A percentile compares a stretch with the other conserved stretches of the same genome.
Evolutionary conservation across 2,888 invertebrate species (phyloP).

Genomic region (Cremastinae sp.): DNA sequence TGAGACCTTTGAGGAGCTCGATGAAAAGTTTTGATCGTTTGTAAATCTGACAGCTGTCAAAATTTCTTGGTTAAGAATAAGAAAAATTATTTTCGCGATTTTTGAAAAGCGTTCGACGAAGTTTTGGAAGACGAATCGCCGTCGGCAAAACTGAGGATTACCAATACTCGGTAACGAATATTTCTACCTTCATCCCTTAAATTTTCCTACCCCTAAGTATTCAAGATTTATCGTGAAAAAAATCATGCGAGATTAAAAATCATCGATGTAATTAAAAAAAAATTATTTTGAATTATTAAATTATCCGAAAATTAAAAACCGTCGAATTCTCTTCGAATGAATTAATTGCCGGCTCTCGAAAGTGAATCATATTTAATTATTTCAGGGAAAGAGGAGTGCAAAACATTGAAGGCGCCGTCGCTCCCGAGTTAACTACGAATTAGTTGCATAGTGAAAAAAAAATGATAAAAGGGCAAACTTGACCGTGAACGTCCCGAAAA

Average conservation of each 20-base stretch:
- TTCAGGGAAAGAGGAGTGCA: neutral
- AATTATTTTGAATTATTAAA: no score
- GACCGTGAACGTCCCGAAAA: slow-evolving; percentile 45
- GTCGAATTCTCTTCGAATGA: no score
- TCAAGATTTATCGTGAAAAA: neutral
- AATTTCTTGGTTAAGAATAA: slow-evolving; percentile 7
- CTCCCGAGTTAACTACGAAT: slow-evolving; percentile 73
- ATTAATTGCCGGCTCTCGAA: no score
- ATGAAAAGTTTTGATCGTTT: slow-evolving; percentile 18
- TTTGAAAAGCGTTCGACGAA: no score
- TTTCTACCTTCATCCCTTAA: slow-evolving; percentile 52
- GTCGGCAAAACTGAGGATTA: slow-evolving; percentile 56
- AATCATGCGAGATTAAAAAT: no score
- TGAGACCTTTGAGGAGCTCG: slow-evolving; percentile 1
- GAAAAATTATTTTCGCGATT: slow-evolving; percentile 1
- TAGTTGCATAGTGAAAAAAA: slow-evolving; percentile 70
- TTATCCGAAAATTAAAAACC: no score
- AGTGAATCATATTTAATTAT: no score
- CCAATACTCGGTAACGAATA: slow-evolving; percentile 61
- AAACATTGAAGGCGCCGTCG: slow-evolving; percentile 46
- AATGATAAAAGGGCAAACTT: slow-evolving; percentile 36
- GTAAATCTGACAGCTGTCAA: slow-evolving; percentile 31
- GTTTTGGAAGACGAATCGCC: slow-evolving; percentile 38
- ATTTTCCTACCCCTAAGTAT: neutral
- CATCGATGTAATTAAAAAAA: no score